Conservation (phyloP, 2,888 invertebrate species). For the Parasteatoda lunata region DNA sequence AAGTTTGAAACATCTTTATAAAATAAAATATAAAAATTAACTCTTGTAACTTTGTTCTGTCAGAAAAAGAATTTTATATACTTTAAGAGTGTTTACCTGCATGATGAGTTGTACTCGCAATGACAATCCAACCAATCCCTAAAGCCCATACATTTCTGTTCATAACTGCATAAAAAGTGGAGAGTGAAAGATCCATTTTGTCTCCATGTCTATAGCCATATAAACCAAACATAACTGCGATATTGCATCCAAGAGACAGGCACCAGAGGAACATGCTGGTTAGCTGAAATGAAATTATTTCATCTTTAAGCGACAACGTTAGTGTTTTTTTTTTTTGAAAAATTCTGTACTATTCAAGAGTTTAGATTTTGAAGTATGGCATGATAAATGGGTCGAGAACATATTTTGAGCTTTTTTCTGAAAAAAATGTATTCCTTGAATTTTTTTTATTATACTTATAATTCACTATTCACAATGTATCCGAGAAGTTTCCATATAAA, state of each 20-base stretch:
- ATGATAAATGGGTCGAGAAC: neutral
- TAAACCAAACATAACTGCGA: slow-evolving; percentile 53
- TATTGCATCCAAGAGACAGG: slow-evolving; percentile 13
- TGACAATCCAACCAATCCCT: slow-evolving; percentile 49
- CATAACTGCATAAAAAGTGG: slow-evolving; percentile 52
- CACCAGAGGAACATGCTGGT: slow-evolving; percentile 41
- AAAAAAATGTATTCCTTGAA: no score
- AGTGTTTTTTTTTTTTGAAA: neutral
- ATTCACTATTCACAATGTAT: no score
- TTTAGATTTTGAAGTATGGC: neutral
- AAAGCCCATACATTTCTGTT: slow-evolving; percentile 61
- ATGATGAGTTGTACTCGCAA: slow-evolving; percentile 51
- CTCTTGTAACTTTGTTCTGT: no score
- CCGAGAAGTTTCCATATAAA: neutral
- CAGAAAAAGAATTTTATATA: no score
- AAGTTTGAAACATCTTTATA: no score
- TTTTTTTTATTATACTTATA: no score
- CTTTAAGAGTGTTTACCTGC: slow-evolving; percentile 40
- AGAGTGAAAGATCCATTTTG: slow-evolving; percentile 30
- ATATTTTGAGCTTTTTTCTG: no score
- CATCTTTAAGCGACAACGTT: no score
- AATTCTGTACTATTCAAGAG: neutral
- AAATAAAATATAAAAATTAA: no score
- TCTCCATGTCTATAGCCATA: slow-evolving; percentile 54
- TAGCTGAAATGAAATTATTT: slow-evolving; percentile 9